Percentiles rank a stretch among this genome's conserved stretches.
These are phyloP conservation scores for Ammodytes marinus DNA, from an alignment of 2,113 vertebrate species.

Conservation along the genomic window DNA sequence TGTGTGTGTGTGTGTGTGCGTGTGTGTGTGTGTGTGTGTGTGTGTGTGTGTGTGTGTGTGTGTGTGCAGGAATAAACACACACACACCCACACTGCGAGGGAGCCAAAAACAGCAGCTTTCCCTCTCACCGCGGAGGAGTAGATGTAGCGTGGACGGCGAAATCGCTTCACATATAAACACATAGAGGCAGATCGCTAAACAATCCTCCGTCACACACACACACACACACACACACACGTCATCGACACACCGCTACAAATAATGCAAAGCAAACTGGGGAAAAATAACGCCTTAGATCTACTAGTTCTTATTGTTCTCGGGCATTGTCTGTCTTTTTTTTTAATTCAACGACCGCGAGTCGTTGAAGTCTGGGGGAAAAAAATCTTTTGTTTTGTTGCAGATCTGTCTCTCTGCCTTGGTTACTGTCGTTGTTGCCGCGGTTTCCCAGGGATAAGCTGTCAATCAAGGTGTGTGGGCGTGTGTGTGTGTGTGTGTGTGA, in stretches of 20 bases:
- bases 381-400: slow-evolving; percentile 37
- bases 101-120: slow-evolving; percentile 80
- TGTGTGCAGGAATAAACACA: slow-evolving; percentile 45
- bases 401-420: slow-evolving; percentile 38
- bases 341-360: not conserved
- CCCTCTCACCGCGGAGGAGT: slow-evolving; percentile 70
- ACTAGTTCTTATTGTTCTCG: slow-evolving; percentile 20
- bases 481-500: not conserved
- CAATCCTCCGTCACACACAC: slow-evolving; percentile 58
- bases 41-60: not conserved
- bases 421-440: slow-evolving; percentile 1
- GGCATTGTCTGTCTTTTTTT: slow-evolving; percentile 16
- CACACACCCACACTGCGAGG: slow-evolving; percentile 37
- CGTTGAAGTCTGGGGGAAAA: slow-evolving; percentile 5
- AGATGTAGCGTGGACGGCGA: slow-evolving; percentile 70
- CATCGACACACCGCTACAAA: slow-evolving; percentile 27
- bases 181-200: slow-evolving; percentile 76
- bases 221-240: slow-evolving; percentile 30
- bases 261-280: slow-evolving; percentile 33
- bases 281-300: slow-evolving; percentile 26
- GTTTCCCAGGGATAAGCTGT: slow-evolving; percentile 59
- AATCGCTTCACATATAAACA: slow-evolving; percentile 68
- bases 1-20: slow-evolving; percentile 7
- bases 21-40: slow-evolving; percentile 1
- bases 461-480: slow-evolving; percentile 57